A percentile compares a stretch with the other conserved stretches of the same genome.
These are phyloP conservation scores for Tridacna crocea DNA, from an alignment of 2,888 invertebrate genomes.

Conservation along the genomic window DNA sequence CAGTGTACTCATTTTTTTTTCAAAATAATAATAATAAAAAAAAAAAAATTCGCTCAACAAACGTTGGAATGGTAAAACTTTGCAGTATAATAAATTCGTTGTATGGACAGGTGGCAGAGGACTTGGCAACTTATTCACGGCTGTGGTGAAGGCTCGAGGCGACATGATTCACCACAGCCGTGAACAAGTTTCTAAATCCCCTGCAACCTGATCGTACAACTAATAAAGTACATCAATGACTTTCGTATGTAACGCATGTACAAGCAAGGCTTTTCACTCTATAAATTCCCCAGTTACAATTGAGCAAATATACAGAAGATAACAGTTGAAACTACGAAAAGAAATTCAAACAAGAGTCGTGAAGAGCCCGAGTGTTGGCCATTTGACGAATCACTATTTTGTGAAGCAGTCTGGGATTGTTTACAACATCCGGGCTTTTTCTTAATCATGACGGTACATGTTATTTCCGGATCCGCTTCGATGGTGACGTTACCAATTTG, in stretches of 20 bases:
- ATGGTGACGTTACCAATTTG: neutral
- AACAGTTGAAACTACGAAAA: neutral
- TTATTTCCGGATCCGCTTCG: constrained; percentile 16
- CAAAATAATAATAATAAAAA: no score
- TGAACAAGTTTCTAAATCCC: no score
- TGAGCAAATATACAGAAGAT: constrained; percentile 14
- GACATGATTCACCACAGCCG: no score
- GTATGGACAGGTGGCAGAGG: no score
- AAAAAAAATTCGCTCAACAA: no score
- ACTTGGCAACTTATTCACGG: no score
- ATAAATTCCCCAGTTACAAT: neutral
- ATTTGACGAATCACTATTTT: neutral
- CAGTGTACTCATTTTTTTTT: no score
- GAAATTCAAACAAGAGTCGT: neutral
- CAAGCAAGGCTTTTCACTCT: neutral
- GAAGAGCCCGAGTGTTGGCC: constrained; percentile 7
- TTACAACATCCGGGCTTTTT: constrained; percentile 9
- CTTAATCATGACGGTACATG: constrained; percentile 19
- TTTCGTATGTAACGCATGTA: neutral
- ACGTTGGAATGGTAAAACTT: no score
- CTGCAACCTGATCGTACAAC: no score
- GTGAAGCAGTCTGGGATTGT: neutral
- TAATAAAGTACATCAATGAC: no score
- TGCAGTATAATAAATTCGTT: no score
- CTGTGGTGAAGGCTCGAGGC: no score